Percentiles rank a stretch among this genome's conserved stretches.
These are phyloP conservation scores for Indicator indicator DNA, from an alignment of 2,113 vertebrate genomes.

Conservation along the genomic window DNA sequence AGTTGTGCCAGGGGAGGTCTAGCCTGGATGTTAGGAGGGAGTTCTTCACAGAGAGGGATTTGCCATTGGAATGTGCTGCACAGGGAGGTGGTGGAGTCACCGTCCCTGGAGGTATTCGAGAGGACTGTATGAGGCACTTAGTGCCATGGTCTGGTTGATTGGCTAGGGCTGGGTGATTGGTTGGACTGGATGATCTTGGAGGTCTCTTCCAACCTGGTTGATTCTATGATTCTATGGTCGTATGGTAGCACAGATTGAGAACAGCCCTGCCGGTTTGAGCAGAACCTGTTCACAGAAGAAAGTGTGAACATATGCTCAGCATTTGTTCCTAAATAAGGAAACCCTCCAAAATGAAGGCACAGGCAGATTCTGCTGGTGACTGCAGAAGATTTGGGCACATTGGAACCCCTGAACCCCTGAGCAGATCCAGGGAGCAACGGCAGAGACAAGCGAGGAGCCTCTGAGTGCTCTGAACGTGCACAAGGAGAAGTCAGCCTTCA, in stretches of 20 bases:
- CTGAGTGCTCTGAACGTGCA: accelerated
- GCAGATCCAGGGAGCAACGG: neutral
- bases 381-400: too few relatives aligned
- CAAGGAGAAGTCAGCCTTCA: neutral
- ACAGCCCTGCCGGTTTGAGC: neutral
- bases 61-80: too few relatives aligned
- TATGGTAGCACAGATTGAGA: neutral
- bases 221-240: accelerated
- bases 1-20: too few relatives aligned
- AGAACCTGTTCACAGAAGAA: neutral
- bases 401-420: neutral
- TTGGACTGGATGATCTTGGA: too few relatives aligned
- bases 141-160: too few relatives aligned
- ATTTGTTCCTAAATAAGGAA: neutral
- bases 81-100: too few relatives aligned
- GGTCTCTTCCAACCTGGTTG: too few relatives aligned
- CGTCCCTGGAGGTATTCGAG: too few relatives aligned
- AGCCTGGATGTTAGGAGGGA: too few relatives aligned
- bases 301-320: neutral
- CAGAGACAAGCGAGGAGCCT: neutral
- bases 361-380: neutral
- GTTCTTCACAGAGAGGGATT: too few relatives aligned
- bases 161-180: too few relatives aligned
- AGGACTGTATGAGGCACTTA: too few relatives aligned
- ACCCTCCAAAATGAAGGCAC: neutral